Evolutionary conservation across 2,113 vertebrate genomes (phyloP).

Genomic region (Australoheros scitulus): DNA sequence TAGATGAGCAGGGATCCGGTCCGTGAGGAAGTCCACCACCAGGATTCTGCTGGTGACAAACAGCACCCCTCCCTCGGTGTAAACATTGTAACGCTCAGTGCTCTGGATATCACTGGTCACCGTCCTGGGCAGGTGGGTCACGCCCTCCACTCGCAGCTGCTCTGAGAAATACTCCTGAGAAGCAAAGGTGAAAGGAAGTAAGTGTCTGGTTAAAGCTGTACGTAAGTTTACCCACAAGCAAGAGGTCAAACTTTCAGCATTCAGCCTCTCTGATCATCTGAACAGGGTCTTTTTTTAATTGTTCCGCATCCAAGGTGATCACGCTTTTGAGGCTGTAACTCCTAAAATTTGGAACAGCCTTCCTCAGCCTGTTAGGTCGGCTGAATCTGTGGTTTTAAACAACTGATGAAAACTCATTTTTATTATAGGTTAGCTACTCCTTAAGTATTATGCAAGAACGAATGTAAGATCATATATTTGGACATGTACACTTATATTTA

Average conservation of each 20-base stretch:
- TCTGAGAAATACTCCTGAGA: conserved; percentile 94
- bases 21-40: conserved; percentile 95
- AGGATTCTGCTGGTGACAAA: conserved; percentile 97
- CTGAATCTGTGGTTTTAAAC: background rate
- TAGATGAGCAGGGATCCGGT: conserved; percentile 92
- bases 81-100: conserved; percentile 87
- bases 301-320: background rate
- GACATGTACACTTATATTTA: background rate
- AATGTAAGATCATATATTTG: background rate
- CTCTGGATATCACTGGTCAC: conserved; percentile 91
- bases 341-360: no score
- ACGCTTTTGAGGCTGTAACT: background rate
- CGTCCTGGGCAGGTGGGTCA: conserved; percentile 87
- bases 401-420: background rate
- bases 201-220: background rate
- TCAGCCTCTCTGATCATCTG: background rate
- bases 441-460: background rate
- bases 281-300: no score
- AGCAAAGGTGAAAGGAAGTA: background rate
- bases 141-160: conserved; percentile 87
- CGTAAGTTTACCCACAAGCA: background rate
- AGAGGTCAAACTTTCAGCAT: background rate
- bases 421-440: background rate
- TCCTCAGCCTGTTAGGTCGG: background rate
- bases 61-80: conserved; percentile 91